A percentile compares a stretch with the other conserved stretches of the same genome.
Conservation (phyloP, 2,888 invertebrate species). For the Lasiommata megera region DNA sequence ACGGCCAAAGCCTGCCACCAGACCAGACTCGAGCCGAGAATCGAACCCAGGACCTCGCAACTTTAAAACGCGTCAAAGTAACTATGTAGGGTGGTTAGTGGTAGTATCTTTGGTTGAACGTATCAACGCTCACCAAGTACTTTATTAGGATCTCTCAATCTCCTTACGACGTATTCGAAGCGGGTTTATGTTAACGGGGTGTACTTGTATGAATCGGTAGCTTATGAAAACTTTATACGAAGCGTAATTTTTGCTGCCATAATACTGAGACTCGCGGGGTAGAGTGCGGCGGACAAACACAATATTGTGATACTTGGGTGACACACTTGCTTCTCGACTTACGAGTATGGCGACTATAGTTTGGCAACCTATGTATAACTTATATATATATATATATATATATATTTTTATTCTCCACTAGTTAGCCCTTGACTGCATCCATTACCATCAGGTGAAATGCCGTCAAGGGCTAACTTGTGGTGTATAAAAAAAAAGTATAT, state of each 20-base stretch:
- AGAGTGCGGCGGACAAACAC: background rate
- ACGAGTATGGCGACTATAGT: background rate
- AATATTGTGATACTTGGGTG: background rate
- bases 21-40: no score
- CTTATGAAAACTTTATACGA: slow-evolving; percentile 2
- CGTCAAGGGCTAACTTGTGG: no score
- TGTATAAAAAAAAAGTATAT: no score
- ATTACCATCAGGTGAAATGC: no score
- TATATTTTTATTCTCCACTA: no score
- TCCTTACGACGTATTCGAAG: background rate
- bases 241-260: background rate
- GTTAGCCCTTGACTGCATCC: no score
- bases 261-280: background rate
- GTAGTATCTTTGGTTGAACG: background rate
- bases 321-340: background rate
- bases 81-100: no score
- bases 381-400: background rate
- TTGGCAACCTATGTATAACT: background rate
- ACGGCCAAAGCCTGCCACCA: no score
- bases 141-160: background rate
- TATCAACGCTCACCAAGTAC: background rate
- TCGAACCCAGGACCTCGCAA: no score
- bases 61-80: no score
- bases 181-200: background rate
- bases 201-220: background rate